phyloP scores from a whole-genome alignment of 2,797 vertebrate species.

The Coluber constrictor region DNA sequence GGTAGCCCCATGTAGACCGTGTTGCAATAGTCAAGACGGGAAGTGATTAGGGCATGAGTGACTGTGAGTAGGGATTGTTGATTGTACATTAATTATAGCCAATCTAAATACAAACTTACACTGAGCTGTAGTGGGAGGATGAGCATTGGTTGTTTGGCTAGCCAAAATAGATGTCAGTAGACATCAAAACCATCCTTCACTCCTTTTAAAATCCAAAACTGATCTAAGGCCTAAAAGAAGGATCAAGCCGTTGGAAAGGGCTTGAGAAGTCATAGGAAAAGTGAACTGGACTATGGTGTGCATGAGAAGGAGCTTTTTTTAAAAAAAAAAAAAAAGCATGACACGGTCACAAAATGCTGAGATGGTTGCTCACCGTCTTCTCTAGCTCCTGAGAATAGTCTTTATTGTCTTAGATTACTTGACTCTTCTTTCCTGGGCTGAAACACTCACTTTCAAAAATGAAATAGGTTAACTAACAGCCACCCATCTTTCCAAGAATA shows the following conservation, averaged over 20 bases:
- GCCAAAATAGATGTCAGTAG: conserved; percentile 39
- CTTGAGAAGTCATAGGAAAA: background rate
- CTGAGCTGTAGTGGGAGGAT: conserved; percentile 34
- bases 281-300: background rate
- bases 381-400: background rate
- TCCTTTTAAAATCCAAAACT: conserved; percentile 41
- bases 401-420: background rate
- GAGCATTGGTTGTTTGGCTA: conserved; percentile 32
- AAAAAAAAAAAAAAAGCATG: too few relatives aligned
- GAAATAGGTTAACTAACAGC: background rate
- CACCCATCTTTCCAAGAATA: background rate
- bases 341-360: background rate
- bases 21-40: too few relatives aligned
- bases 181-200: conserved; percentile 4
- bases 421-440: background rate
- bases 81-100: conserved; percentile 37
- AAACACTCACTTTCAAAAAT: background rate
- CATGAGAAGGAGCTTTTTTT: background rate
- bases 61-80: too few relatives aligned
- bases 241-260: conserved; percentile 5
- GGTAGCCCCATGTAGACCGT: too few relatives aligned
- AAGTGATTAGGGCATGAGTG: too few relatives aligned
- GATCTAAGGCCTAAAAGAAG: conserved; percentile 39
- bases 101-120: conserved; percentile 57
- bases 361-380: background rate